Evolutionary conservation across 2,888 invertebrate genomes (phyloP).

Genomic region (Tetramorium bicarinatum): DNA sequence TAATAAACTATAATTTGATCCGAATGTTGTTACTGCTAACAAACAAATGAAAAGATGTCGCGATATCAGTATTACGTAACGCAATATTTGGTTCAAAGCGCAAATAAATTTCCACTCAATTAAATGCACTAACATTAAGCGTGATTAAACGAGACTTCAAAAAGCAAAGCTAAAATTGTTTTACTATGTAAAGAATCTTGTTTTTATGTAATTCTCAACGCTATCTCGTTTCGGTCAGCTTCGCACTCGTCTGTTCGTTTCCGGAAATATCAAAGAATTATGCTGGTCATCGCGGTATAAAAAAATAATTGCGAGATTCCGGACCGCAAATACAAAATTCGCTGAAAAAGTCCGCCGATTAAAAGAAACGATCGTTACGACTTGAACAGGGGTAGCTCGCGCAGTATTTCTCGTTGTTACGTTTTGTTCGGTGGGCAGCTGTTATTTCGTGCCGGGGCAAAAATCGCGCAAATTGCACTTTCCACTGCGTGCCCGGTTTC

Average conservation of each 20-base stretch:
- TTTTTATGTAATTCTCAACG: neutral
- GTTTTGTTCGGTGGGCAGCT: neutral
- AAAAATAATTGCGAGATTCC: neutral
- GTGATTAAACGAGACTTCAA: neutral
- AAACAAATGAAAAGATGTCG: neutral
- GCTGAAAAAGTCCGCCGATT: neutral
- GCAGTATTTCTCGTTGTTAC: constrained; percentile 1
- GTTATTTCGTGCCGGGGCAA: neutral
- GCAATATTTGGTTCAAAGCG: neutral
- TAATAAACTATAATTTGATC: neutral
- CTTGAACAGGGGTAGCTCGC: neutral
- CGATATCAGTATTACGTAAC: neutral
- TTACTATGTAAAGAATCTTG: neutral
- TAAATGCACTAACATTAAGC: neutral
- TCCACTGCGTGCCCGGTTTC: neutral
- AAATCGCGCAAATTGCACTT: constrained; percentile 15
- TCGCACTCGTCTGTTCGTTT: neutral
- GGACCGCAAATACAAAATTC: neutral
- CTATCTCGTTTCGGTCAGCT: neutral
- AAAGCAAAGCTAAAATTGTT: neutral
- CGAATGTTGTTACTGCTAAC: neutral
- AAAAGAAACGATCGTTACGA: neutral
- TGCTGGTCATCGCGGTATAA: neutral
- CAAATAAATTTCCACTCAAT: constrained; percentile 18
- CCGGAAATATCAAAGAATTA: neutral